These are phyloP conservation scores for Buceros bicornis DNA, from an alignment of 2,797 vertebrate genomes.

Conservation along the genomic window DNA sequence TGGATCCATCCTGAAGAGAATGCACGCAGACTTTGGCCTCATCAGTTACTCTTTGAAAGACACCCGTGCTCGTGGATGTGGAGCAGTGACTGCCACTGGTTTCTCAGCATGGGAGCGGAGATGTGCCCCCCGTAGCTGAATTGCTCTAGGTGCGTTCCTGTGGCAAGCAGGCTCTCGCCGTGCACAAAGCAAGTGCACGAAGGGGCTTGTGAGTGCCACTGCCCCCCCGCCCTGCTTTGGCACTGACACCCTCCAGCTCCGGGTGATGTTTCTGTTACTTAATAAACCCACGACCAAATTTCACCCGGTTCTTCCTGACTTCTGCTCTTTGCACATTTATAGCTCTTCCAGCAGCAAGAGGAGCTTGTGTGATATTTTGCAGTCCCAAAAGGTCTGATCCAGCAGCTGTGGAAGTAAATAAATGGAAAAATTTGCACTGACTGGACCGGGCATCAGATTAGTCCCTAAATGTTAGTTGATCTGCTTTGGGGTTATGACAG, in stretches of 20 bases:
- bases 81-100: background rate
- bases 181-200: background rate
- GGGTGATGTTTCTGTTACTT: background rate
- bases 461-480: constrained; percentile 69
- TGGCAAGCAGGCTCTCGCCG: background rate
- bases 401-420: constrained; percentile 60
- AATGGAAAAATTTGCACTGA: constrained; percentile 56
- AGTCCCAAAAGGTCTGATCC: constrained; percentile 58
- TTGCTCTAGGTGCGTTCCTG: background rate
- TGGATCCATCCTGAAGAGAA: background rate
- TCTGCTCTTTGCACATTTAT: constrained; percentile 18
- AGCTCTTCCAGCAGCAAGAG: constrained; percentile 9
- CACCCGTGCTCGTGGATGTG: background rate
- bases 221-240: background rate
- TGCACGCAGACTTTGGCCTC: accelerated
- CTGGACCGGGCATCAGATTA: constrained; percentile 51
- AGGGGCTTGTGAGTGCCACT: background rate
- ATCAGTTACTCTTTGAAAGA: background rate
- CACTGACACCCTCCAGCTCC: background rate
- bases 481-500: constrained; percentile 71
- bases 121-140: background rate
- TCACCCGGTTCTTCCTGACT: background rate
- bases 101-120: background rate
- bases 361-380: constrained; percentile 37
- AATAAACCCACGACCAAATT: background rate